A percentile compares a stretch with the other conserved stretches of the same genome.
Evolutionary conservation across 2,888 invertebrate genomes (phyloP).

Genomic region (Tetranychus truncatus): DNA sequence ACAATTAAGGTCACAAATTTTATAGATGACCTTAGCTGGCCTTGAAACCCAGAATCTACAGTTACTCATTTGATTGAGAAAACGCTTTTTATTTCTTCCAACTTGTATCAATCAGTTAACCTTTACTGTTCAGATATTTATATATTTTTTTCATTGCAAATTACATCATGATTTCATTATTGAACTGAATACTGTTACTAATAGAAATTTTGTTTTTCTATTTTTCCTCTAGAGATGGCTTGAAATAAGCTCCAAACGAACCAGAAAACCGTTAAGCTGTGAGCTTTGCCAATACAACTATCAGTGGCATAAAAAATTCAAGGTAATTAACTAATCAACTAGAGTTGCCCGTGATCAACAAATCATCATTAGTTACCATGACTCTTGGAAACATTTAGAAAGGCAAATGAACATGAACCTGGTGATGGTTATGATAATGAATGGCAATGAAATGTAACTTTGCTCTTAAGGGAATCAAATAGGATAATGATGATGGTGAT

Average conservation of each 20-base stretch:
- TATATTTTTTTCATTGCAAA: too few relatives aligned
- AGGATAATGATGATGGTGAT: conserved; percentile 25
- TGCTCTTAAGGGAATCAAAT: background rate
- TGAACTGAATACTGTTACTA: too few relatives aligned
- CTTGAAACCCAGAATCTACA: background rate
- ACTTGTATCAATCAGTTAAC: too few relatives aligned
- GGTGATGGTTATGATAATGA: background rate
- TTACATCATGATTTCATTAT: too few relatives aligned
- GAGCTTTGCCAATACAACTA: conserved; percentile 40
- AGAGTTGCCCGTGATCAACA: background rate
- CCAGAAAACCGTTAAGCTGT: conserved; percentile 37
- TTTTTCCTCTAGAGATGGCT: conserved; percentile 37
- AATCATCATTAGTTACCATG: conserved; percentile 14
- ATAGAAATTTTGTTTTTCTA: background rate
- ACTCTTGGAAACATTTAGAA: too few relatives aligned
- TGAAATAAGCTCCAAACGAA: conserved; percentile 36
- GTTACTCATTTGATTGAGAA: too few relatives aligned
- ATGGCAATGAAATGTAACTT: too few relatives aligned
- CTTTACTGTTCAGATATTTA: too few relatives aligned
- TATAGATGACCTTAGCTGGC: background rate
- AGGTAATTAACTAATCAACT: conserved; percentile 30
- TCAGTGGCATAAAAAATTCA: conserved; percentile 37
- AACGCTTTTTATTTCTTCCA: too few relatives aligned
- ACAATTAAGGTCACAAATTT: background rate
- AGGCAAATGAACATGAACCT: too few relatives aligned